Evolutionary conservation across 37 sponge, comb jelly and placozoan genomes (phyloP), one percentile per base, ranked within the genome.

Genomic region (Beroe ovata): DNA sequence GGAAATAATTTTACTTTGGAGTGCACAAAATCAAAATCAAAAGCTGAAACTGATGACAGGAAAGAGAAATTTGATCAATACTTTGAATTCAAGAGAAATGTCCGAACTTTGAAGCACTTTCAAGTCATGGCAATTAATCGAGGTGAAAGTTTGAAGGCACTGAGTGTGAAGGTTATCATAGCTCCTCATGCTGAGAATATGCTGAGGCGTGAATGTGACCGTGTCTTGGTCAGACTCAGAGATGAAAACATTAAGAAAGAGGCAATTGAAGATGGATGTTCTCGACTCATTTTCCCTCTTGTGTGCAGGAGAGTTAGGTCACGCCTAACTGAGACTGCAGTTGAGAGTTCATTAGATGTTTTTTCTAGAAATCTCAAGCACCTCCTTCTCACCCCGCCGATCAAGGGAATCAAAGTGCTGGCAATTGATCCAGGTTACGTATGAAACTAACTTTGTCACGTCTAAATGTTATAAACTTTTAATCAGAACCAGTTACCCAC

Each of bases 51-150:
- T 2, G 84, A 77, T 77, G 84, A 39, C 1, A 77, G 20, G 33
- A 42, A 42, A 40, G 84, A 77, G 26, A 77, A 77, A 20, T 77
- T 77, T 23, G 54, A 42, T 36, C 84, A 77, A 16, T 77, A 77
- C 54, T 77, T 77, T 23, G 54, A 77, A 21, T 47, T 77, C 58
- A 77, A 42, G 28, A 77, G 28, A 20, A 25, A 16, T n/a, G 38
- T 39, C 33, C 25, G 28, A 11, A 42, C 8, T 77, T 22, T 77
- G 2, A 39, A 77, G 28, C 84, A 39, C 25, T 77, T 77, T 20
- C 58, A 77, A 42, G 84, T 77, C 2, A 77, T 77, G 84, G 84
- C 84, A 1, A 77, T 77, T 25, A 77, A 77, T 42, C 42, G 84
- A 6, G 84, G 84, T 8, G 84, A 77, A 23, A 77, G 41, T 4